A percentile compares a stretch with the other conserved stretches of the same genome.
These are phyloP conservation scores for Pan troglodytes DNA, from an alignment of 2,113 vertebrate genomes.

Conservation along the genomic window NHGRI_mPanTro3-v2.1_pri NC_072404.2:6988001-6988500, in stretches of 20 bases:
- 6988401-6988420: not conserved
- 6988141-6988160: not conserved
- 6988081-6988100: not conserved
- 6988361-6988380: constrained; percentile 35
- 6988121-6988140: not conserved
- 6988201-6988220: not conserved
- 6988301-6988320: not conserved
- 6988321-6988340: not conserved
- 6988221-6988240: not conserved
- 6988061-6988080: not conserved
- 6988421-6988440: not conserved
- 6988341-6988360: not conserved
- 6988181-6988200: too few relatives aligned
- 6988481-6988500: not conserved
- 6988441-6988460: too few relatives aligned
- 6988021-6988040: not conserved
- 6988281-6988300: fast-evolving
- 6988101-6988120: not conserved
- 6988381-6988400: not conserved
- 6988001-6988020: not conserved
- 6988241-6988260: not conserved
- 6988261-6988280: too few relatives aligned
- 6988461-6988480: not conserved
- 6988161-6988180: too few relatives aligned
- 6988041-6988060: not conserved